phyloP scores from a whole-genome alignment of 2,113 vertebrate genomes.

The Forbesichthys papilliferus region DNA sequence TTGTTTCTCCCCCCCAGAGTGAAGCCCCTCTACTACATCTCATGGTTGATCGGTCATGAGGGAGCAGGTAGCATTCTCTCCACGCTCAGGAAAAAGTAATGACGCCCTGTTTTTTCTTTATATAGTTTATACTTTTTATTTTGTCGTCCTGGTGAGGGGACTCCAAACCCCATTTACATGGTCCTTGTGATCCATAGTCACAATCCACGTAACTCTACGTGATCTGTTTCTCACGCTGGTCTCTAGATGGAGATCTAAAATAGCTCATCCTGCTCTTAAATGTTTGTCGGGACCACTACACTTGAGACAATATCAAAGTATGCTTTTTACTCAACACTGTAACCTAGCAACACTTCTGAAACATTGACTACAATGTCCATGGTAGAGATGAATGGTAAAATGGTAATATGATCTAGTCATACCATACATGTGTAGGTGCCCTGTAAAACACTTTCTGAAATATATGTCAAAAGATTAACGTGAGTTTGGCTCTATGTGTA shows the following conservation, averaged over 20 bases:
- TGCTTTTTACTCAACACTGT: neutral
- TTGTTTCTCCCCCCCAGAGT: constrained; percentile 74
- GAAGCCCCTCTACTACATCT: constrained; percentile 97
- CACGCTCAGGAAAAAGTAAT: constrained; percentile 91
- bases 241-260: no score
- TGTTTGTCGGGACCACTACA: constrained; percentile 40
- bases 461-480: no score
- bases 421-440: no score
- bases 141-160: constrained; percentile 42
- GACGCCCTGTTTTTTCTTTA: constrained; percentile 45
- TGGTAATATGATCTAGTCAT: no score
- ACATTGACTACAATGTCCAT: constrained; percentile 36
- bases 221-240: no score
- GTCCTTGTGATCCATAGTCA: constrained; percentile 45
- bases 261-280: constrained; percentile 57
- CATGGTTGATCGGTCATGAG: constrained; percentile 97
- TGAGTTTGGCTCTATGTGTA: no score
- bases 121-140: constrained; percentile 24
- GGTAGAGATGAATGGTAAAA: constrained; percentile 24
- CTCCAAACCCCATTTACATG: constrained; percentile 63
- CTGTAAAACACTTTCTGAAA: no score
- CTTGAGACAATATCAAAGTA: constrained; percentile 6
- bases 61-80: constrained; percentile 96
- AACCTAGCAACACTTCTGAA: constrained; percentile 37
- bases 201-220: constrained; percentile 3